Conservation (phyloP, 2,888 invertebrate species). For the Halictus quadricinctus region DNA sequence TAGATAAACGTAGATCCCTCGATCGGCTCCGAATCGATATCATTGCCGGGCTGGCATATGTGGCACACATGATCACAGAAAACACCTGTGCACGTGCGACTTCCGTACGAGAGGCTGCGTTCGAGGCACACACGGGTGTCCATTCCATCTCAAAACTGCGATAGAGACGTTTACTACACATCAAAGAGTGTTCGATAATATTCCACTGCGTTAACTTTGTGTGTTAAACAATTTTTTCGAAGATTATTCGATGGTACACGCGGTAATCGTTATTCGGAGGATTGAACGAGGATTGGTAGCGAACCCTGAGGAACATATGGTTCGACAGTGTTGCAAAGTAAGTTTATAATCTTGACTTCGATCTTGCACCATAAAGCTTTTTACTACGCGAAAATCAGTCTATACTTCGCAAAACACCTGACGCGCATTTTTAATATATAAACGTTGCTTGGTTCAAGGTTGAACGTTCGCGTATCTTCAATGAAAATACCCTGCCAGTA, state of each 20-base stretch:
- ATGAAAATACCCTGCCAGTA: background rate
- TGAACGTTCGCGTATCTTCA: background rate
- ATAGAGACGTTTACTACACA: conserved; percentile 53
- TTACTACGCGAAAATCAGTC: background rate
- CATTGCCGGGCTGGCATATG: conserved; percentile 63
- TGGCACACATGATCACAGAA: conserved; percentile 78
- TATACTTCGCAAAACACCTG: background rate
- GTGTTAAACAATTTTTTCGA: background rate
- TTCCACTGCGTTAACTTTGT: background rate
- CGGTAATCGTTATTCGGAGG: background rate
- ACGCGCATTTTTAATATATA: background rate
- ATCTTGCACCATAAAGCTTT: background rate
- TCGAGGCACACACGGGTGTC: conserved; percentile 60
- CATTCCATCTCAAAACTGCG: conserved; percentile 72
- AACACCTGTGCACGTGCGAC: conserved; percentile 81
- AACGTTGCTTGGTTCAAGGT: background rate
- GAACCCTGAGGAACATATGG: conserved; percentile 35
- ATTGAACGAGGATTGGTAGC: background rate
- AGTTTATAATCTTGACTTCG: background rate
- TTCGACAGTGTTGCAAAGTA: background rate
- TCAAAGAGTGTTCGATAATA: conserved; percentile 15
- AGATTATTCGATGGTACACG: background rate
- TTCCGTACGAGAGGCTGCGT: conserved; percentile 63
- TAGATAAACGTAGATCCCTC: conserved; percentile 1
- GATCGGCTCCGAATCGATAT: conserved; percentile 36